Evolutionary conservation across 1,140 invertebrate genomes (phyloP), one percentile per base, ranked within the genome.

Genomic region (Oreohelix idahoensis): DNA sequence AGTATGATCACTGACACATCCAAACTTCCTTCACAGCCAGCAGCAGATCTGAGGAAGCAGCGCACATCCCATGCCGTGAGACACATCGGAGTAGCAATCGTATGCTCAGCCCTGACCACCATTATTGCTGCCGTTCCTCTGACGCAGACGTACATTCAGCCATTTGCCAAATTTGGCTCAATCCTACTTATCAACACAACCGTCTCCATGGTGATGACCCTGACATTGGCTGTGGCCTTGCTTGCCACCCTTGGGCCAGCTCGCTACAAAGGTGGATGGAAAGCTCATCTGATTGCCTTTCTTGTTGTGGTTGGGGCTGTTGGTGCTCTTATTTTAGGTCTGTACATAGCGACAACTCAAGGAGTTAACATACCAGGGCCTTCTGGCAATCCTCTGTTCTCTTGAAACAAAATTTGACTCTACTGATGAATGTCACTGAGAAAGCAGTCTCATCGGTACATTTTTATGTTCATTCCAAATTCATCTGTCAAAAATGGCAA

Each of bases 101-200:
- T 91, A 53, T 90, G 89, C 85, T 89, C 87, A 83, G 89, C 90
- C 35, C 71, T 91, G n/a, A 91, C 90, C 32, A 91, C 90, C 13
- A 88, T 91, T n/a, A 84, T 90, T 23, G 90, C 90, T 69, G 89
- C 90, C 10, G 82, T 91, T 5, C 90, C 90, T 1, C 84, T 91
- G 1, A 91, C 90, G 0, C 88, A 89, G 82, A 90, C 90, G 17
- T 88, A 81, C 26, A 90, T 91, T 71, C 87, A 87, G 77, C 90
- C 90, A 17, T 91, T 91, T 81, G 76, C 89, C 58, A 89, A 90
- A 66, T 91, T 91, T 86, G 90, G 90, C 45, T 69, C 88, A 69
- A 91, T 91, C 66, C 83, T 91, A n/a, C 88, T 90, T 66, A 90
- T 91, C 66, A 91, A 91, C 84, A 90, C 89, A 1, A 76, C 89